Conservation (phyloP, 2,888 invertebrate species). For the Nesidiocoris tenuis region DNA sequence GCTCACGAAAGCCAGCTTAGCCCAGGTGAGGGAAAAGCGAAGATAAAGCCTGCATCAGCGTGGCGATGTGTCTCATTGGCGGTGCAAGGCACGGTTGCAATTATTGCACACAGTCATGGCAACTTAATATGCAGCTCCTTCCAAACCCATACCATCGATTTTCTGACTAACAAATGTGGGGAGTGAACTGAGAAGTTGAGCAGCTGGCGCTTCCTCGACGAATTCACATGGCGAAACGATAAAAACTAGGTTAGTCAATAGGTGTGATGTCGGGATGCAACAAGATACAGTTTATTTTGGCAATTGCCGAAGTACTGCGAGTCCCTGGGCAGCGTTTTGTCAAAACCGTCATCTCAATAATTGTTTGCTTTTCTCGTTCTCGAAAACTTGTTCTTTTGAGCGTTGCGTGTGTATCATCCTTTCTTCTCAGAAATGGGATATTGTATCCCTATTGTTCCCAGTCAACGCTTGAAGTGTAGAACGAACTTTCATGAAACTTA, state of each 20-base stretch:
- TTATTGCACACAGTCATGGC: constrained; percentile 45
- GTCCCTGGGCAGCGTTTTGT: too few relatives aligned
- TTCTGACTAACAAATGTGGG: background rate
- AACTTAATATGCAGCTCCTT: constrained; percentile 41
- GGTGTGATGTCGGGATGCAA: too few relatives aligned
- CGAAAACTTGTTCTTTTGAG: too few relatives aligned
- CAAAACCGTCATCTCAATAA: too few relatives aligned
- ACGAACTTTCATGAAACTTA: too few relatives aligned
- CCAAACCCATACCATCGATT: constrained; percentile 36
- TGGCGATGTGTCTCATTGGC: constrained; percentile 29
- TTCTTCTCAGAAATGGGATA: too few relatives aligned
- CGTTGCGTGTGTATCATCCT: too few relatives aligned
- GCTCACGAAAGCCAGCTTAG: constrained; percentile 27
- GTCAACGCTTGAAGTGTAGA: too few relatives aligned
- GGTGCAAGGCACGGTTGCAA: constrained; percentile 42
- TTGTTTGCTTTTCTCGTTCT: too few relatives aligned
- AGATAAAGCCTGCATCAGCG: constrained; percentile 34
- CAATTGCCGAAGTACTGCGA: too few relatives aligned
- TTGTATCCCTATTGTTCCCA: too few relatives aligned
- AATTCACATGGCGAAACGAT: constrained; percentile 13
- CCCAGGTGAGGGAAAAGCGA: background rate
- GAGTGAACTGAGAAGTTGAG: background rate
- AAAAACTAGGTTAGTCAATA: constrained; percentile 31
- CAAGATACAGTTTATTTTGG: too few relatives aligned
- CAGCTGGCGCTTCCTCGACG: background rate